Percentiles rank a stretch among this genome's conserved stretches.
Conservation (phyloP, 2,888 invertebrate genomes). For the Notodonta dromedarius region DNA sequence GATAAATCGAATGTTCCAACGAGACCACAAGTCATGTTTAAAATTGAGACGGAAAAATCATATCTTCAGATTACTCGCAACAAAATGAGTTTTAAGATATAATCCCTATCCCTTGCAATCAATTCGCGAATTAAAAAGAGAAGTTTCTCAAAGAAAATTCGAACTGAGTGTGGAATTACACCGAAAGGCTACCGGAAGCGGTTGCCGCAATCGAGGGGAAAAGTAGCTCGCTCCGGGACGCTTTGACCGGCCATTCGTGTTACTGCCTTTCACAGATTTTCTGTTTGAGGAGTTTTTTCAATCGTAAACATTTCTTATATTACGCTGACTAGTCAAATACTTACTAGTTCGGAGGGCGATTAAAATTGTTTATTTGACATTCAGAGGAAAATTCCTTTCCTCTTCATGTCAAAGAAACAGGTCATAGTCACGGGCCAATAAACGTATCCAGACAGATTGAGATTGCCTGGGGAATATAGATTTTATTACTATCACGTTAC, state of each 20-base stretch:
- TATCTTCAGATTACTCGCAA: conserved; percentile 12
- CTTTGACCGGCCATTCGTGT: conserved; percentile 69
- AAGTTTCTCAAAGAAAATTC: conserved; percentile 49
- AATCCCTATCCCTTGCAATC: conserved; percentile 39
- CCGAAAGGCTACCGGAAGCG: conserved; percentile 63
- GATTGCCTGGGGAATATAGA: too few relatives aligned
- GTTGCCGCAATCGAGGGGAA: conserved; percentile 68
- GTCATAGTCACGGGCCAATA: neutral
- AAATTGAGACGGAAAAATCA: conserved; percentile 7
- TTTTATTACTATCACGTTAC: too few relatives aligned
- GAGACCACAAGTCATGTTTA: neutral
- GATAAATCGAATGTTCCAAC: neutral
- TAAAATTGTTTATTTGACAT: neutral
- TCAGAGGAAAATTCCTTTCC: neutral
- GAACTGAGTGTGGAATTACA: conserved; percentile 56
- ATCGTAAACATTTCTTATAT: conserved; percentile 36
- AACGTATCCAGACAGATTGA: neutral
- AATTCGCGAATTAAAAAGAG: conserved; percentile 48
- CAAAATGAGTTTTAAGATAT: conserved; percentile 25
- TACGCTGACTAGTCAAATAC: conserved; percentile 24
- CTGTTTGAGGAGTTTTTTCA: conserved; percentile 41
- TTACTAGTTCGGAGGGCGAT: conserved; percentile 5
- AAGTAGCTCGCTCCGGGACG: conserved; percentile 61
- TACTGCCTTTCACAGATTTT: conserved; percentile 43
- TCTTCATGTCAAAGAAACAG: too few relatives aligned